Evolutionary conservation across 2,113 vertebrate genomes (phyloP), one percentile per base, ranked within the genome.

Genomic region (Scophthalmus maximus): DNA sequence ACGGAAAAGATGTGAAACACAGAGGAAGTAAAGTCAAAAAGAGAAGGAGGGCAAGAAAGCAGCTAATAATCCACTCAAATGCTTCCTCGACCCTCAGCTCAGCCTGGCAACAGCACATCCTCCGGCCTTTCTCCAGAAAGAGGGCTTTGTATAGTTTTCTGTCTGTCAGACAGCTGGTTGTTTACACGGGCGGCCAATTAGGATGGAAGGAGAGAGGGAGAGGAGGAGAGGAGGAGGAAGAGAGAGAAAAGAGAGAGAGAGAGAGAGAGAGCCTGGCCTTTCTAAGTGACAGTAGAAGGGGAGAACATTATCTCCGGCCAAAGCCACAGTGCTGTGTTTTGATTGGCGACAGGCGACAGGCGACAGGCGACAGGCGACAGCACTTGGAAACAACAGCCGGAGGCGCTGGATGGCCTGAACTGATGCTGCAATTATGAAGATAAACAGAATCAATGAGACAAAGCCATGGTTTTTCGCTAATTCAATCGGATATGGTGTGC

Each of bases 41-140:
- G 47, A 44, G 50, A 65, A 44, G 40, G 61, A 78, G 63, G 63
- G 65, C 67, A 60, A 61, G 49, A 57, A 81, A 74, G 78, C 25
- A 75, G 61, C 55, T 65, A 78, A 76, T 83, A 87, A 92, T 90
- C 88, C 84, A 90, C 87, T 90, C 82, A 86, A 82, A 90, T 60
- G 81, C 90, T 88, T 91, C 83, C 82, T 90, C 84, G 75, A 53
- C 62, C 69, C 76, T 76, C 30, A 52, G 81, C 79, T 76, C 81
- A 57, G 84, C 69, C 79, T 89, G 87, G 85, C 88, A 84, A 81
- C 84, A 49, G 65, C 14, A 72, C 85, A 73, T 85, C 86, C 82
- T 84, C 67, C 46, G 6, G 61, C 60, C 55, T 74, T 62, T 12
- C 61, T 79, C 69, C 74, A 68, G 60, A 72, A 82, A 85, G 62